Evolutionary conservation across 2,113 vertebrate genomes (phyloP), one percentile per base, ranked within the genome.

Genomic region (Antennarius striatus): DNA sequence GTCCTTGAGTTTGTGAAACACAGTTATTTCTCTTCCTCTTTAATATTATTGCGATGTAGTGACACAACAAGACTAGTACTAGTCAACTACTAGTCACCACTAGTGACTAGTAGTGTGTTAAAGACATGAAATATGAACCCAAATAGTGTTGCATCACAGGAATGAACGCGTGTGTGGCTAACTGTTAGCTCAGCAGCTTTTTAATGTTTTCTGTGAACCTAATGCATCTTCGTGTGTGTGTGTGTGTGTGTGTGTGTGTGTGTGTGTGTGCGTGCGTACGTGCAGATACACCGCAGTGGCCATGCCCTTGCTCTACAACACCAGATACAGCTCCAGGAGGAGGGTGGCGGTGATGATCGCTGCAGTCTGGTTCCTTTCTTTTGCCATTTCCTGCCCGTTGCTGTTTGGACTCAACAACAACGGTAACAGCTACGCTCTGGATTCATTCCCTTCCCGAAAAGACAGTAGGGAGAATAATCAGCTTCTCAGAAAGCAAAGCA

Each of bases 271-370:
- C 52, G 7, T 60, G 28, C 52, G 43, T 16, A 12, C 17, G 36
- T 73, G 17, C 86, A 91, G 92, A 54, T 92, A 92, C 87, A 93
- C 90, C 4, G 92, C 92, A 0, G 92, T 93, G 66, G 92, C 91
- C 57, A 93, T 93, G 92, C 92, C 92, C 3, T 53, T 93, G 80
- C 90, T 92, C 30, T 93, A 93, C 71, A 91, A 91, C 89, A 93
- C 92, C 14, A 86, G 91, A 15, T 93, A 93, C 90, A 93, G 92
- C 66, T 92, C 92, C 75, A 81, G 90, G 75, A 88, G 92, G 58
- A 82, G 92, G 47, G 92, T 93, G 68, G 78, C 87, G 0, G 77
- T 93, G 81, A 92, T 93, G 92, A 93, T 93, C n/a, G 55, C 86
- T 0, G 83, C 87, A 10, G 92, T 93, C 15, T 93, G 92, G 92